These are phyloP conservation scores for Promerops cafer DNA, from an alignment of 2,113 vertebrate species.

Conservation along the genomic window DNA sequence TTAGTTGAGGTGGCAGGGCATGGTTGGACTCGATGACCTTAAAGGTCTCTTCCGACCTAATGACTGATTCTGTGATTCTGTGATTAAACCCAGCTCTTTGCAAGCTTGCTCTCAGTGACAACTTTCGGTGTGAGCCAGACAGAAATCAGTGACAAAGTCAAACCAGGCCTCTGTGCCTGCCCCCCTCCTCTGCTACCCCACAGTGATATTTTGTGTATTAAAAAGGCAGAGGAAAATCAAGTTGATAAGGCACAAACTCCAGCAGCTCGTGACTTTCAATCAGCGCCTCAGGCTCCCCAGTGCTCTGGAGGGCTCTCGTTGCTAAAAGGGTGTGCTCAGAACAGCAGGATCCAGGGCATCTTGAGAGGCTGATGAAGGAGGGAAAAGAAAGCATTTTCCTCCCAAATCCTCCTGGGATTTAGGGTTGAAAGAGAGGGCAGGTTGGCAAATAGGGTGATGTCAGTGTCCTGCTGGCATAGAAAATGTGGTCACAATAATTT, in stretches of 20 bases:
- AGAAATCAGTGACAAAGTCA: neutral
- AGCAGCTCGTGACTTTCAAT: conserved; percentile 46
- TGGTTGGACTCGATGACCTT: neutral
- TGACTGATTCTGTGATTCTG: neutral
- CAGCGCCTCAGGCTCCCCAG: neutral
- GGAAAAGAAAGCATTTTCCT: conserved; percentile 4
- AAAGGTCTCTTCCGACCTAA: neutral
- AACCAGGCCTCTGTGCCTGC: too few relatives aligned
- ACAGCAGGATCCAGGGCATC: conserved; percentile 17
- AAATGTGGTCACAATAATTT: neutral
- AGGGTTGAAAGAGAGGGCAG: neutral
- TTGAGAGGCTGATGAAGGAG: neutral
- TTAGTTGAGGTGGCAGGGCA: neutral
- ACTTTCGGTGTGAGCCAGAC: neutral
- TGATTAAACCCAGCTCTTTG: neutral
- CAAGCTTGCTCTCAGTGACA: neutral
- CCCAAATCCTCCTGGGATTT: neutral
- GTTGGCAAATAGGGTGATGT: neutral
- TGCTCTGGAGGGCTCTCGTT: conserved; percentile 30
- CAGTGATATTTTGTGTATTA: neutral
- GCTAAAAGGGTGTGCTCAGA: neutral
- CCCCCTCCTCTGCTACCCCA: neutral
- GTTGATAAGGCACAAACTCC: conserved; percentile 6
- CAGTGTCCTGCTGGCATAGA: neutral
- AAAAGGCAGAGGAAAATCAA: conserved; percentile 13